Conservation (phyloP, 2,888 invertebrate genomes). For the Nephrocerus scutellatus region DNA sequence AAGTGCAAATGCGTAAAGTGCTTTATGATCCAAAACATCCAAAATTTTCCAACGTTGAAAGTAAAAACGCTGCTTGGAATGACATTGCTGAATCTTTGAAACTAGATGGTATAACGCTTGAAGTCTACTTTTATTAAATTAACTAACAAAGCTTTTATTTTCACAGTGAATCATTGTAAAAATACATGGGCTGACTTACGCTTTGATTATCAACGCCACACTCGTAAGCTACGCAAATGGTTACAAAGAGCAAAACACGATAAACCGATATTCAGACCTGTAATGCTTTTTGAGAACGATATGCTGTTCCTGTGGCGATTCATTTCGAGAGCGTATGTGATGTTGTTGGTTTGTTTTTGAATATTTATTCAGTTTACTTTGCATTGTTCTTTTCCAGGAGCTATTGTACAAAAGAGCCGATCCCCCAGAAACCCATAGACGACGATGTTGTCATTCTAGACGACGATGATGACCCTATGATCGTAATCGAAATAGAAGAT, state of each 20-base stretch:
- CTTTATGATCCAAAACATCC: constrained; percentile 30
- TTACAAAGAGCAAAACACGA: constrained; percentile 16
- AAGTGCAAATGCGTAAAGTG: constrained; percentile 27
- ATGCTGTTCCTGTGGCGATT: constrained; percentile 36
- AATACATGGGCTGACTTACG: constrained; percentile 34
- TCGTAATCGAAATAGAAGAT: constrained; percentile 22
- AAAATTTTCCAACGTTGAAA: constrained; percentile 25
- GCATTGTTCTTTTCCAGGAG: no score
- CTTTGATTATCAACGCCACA: constrained; percentile 31
- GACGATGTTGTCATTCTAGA: no score
- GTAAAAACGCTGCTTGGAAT: constrained; percentile 31
- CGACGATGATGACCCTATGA: no score
- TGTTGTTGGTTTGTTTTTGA: constrained; percentile 22
- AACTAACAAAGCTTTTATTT: no score
- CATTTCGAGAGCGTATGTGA: no score
- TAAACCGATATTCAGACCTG: constrained; percentile 27
- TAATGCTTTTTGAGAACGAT: constrained; percentile 33
- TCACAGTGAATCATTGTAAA: constrained; percentile 27
- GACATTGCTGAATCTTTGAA: constrained; percentile 26
- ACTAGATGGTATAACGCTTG: constrained; percentile 17
- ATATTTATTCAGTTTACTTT: no score
- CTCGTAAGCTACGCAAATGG: constrained; percentile 27
- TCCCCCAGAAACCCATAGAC: no score
- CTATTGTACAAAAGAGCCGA: no score
- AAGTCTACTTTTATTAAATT: neutral